A percentile compares a stretch with the other conserved stretches of the same genome.
Evolutionary conservation across 23 tunicate species (phyloP).

Genomic region (Halocynthia roretzi): DNA sequence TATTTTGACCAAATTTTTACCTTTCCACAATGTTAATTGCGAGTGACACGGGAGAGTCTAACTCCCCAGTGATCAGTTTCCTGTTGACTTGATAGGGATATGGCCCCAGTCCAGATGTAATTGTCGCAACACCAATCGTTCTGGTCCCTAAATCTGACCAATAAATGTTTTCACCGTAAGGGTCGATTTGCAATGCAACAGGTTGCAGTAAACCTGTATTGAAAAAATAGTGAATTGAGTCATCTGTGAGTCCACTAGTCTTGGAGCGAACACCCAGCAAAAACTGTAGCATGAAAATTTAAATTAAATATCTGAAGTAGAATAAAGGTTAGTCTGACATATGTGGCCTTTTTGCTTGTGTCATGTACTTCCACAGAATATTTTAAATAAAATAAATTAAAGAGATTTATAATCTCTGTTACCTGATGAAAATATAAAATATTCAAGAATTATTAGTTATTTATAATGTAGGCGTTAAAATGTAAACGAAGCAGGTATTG

Average conservation of each 20-base stretch:
- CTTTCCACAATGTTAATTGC: conserved; percentile 57
- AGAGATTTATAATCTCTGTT: no score
- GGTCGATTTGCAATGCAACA: conserved; percentile 57
- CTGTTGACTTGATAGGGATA: conserved; percentile 16
- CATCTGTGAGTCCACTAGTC: no score
- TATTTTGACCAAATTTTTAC: conserved; percentile 14
- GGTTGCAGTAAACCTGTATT: conserved; percentile 73
- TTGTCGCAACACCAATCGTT: conserved; percentile 66
- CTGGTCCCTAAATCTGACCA: conserved; percentile 66
- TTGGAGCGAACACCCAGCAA: no score
- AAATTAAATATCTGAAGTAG: conserved; percentile 2
- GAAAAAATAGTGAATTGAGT: not conserved
- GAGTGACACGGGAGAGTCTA: conserved; percentile 37
- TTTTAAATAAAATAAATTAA: not conserved
- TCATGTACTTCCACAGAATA: no score
- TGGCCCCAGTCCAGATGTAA: conserved; percentile 1
- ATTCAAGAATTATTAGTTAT: not conserved
- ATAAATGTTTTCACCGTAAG: conserved; percentile 54
- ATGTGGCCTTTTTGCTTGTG: no score
- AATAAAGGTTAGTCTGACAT: not conserved
- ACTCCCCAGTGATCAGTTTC: conserved; percentile 42
- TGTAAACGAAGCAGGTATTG: not conserved
- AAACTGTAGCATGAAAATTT: not conserved
- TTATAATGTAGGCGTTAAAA: not conserved
- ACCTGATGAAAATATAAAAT: no score